Conservation (phyloP, 2,113 vertebrate species). For the Serilophus lunatus region DNA sequence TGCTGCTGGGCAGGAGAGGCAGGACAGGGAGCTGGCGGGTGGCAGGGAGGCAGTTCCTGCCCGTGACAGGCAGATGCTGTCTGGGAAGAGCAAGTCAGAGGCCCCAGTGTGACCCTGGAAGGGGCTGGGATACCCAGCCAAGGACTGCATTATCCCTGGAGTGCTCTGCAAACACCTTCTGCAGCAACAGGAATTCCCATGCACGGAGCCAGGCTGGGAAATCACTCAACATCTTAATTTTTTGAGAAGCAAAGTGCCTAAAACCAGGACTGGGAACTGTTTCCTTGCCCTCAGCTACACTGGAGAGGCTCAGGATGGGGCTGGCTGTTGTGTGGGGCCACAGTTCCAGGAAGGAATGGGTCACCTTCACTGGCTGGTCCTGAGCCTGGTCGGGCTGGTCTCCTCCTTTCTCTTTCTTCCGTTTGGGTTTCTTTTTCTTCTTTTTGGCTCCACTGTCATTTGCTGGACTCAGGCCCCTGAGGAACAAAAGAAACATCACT, state of each 20-base stretch:
- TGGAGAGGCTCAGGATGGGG: background rate
- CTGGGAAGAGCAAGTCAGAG: background rate
- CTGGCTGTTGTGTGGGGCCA: background rate
- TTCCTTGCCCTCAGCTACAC: background rate
- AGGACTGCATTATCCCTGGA: background rate
- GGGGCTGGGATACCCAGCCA: background rate
- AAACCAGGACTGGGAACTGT: background rate
- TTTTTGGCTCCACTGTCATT: conserved; percentile 94
- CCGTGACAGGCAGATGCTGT: background rate
- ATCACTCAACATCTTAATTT: background rate
- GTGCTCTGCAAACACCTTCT: background rate
- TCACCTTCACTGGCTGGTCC: conserved; percentile 87
- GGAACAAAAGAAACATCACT: conserved; percentile 57
- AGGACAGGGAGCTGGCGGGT: background rate
- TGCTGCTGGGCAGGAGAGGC: background rate
- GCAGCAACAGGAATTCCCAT: background rate
- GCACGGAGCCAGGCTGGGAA: background rate
- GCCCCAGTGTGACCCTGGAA: background rate
- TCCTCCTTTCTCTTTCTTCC: conserved; percentile 90
- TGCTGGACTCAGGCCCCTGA: conserved; percentile 83
- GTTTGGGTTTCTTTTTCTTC: conserved; percentile 97
- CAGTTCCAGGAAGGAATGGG: background rate
- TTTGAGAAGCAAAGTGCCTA: background rate
- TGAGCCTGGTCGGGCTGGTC: conserved; percentile 78
- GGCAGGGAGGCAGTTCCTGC: background rate